phyloP scores from a whole-genome alignment of 2,797 vertebrate genomes.

The Amphiprion clarkii region DNA sequence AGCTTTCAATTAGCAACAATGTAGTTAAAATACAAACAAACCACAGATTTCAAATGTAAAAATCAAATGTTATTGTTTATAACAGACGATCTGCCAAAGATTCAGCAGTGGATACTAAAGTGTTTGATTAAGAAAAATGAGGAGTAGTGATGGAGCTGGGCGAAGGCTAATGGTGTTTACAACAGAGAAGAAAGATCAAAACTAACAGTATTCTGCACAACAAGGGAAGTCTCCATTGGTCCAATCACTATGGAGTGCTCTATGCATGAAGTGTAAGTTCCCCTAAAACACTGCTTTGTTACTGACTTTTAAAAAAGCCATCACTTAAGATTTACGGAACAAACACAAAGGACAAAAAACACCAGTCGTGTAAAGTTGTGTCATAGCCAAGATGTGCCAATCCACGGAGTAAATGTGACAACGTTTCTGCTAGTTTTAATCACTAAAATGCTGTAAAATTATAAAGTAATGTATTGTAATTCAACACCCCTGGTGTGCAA shows the following conservation, averaged over 20 bases:
- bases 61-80: background rate
- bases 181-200: constrained; percentile 3
- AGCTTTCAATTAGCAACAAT: background rate
- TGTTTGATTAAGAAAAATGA: background rate
- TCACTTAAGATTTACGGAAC: background rate
- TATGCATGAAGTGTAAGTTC: background rate
- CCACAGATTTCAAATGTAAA: constrained; percentile 5
- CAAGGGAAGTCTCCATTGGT: background rate
- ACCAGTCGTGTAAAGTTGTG: too few species aligned
- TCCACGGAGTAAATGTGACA: background rate
- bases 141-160: background rate
- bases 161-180: constrained; percentile 1
- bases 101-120: too few species aligned
- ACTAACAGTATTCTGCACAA: background rate
- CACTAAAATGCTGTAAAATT: background rate
- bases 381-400: background rate
- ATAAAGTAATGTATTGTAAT: too few species aligned
- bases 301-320: background rate
- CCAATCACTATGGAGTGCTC: background rate
- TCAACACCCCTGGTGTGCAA: too few species aligned
- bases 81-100: background rate
- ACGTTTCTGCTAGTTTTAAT: background rate
- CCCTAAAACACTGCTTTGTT: background rate
- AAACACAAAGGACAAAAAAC: background rate
- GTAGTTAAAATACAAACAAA: background rate